These are phyloP conservation scores for Norana najaformis DNA, from an alignment of 2,888 invertebrate species.

Conservation along the genomic window DNA sequence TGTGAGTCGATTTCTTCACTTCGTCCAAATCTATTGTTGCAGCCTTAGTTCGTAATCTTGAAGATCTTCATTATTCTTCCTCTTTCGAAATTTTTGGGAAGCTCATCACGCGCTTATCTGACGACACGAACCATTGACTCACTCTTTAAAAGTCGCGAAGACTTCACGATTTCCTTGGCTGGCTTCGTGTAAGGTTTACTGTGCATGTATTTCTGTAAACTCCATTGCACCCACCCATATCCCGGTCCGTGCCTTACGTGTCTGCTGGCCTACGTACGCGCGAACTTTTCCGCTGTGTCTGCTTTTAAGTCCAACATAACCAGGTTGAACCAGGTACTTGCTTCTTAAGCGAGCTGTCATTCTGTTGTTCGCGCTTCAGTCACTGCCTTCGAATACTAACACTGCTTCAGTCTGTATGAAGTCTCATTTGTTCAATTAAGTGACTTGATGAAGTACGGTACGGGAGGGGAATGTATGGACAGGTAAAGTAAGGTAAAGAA, in stretches of 20 bases:
- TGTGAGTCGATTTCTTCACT: neutral
- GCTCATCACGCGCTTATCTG: neutral
- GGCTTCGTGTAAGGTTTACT: neutral
- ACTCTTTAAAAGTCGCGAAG: neutral
- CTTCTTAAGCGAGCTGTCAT: neutral
- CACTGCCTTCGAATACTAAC: too few species aligned
- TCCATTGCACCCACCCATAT: neutral
- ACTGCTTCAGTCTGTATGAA: too few species aligned
- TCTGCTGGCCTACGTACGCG: neutral
- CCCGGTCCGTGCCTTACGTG: neutral
- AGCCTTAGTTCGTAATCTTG: neutral
- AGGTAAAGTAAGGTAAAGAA: neutral
- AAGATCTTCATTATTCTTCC: neutral
- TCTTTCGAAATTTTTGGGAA: neutral
- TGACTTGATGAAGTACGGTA: neutral
- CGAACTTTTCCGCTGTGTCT: neutral
- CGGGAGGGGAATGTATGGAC: neutral
- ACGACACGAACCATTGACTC: neutral
- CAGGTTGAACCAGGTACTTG: neutral
- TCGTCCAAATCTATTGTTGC: neutral
- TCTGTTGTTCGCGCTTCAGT: neutral
- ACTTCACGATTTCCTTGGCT: neutral
- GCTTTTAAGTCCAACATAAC: neutral
- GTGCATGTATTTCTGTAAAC: neutral
- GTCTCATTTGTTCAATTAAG: too few species aligned